Percentiles rank a stretch among this genome's conserved stretches.
These are phyloP conservation scores for Syngnathus floridae DNA, from an alignment of 2,113 vertebrate genomes.

Conservation along the genomic window DNA sequence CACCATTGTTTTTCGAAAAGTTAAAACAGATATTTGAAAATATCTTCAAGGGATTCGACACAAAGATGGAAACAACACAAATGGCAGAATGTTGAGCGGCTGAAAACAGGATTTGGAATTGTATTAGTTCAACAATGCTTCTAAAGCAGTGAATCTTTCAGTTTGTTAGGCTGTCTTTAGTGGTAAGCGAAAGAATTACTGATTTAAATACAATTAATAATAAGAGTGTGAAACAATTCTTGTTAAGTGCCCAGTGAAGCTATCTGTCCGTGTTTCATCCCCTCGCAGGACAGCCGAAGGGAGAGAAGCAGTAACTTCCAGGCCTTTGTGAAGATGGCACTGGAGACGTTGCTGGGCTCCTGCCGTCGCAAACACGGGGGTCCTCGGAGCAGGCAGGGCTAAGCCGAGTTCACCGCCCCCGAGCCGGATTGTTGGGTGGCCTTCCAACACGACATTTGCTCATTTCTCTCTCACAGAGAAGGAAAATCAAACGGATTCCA, in stretches of 20 bases:
- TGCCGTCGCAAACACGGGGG: conserved; percentile 63
- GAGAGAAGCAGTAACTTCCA: conserved; percentile 80
- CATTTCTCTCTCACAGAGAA: conserved; percentile 31
- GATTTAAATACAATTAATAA: too few relatives aligned
- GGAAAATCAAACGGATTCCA: conserved; percentile 41
- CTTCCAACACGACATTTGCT: conserved; percentile 34
- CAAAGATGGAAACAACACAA: too few relatives aligned
- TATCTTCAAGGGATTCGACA: too few relatives aligned
- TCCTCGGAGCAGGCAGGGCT: conserved; percentile 57
- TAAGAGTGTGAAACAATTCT: too few relatives aligned
- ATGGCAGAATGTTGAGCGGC: too few relatives aligned
- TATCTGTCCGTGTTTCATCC: conserved; percentile 55
- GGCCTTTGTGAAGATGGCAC: conserved; percentile 74
- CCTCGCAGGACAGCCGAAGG: conserved; percentile 74
- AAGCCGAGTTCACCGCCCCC: conserved; percentile 15
- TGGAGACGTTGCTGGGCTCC: conserved; percentile 74
- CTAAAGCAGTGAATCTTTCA: too few relatives aligned
- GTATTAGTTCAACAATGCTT: too few relatives aligned
- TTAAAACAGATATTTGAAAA: too few relatives aligned
- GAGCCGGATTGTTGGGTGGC: conserved; percentile 26
- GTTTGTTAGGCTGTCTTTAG: too few relatives aligned
- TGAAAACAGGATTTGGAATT: too few relatives aligned
- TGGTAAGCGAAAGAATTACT: too few relatives aligned
- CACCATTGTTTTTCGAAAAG: too few relatives aligned
- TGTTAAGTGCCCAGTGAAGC: conserved; percentile 49